These are phyloP conservation scores for Cyphomyrus plagiostoma DNA, from an alignment of 2,113 vertebrate species.

Conservation along the genomic window DNA sequence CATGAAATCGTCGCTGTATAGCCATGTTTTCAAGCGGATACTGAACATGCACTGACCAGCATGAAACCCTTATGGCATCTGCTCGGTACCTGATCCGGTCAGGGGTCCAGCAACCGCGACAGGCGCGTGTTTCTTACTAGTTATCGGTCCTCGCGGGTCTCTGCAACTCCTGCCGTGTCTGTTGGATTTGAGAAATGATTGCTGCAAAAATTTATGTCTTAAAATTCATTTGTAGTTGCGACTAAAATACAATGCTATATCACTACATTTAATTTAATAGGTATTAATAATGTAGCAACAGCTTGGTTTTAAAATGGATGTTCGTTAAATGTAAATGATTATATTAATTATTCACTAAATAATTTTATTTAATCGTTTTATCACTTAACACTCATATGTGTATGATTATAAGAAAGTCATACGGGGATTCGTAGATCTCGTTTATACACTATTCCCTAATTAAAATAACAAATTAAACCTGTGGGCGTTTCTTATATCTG, in stretches of 20 bases:
- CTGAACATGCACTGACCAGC: too few species aligned
- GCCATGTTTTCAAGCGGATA: slow-evolving; percentile 46
- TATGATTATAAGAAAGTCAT: background rate
- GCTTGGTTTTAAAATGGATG: background rate
- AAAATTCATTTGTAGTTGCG: background rate
- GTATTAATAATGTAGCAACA: background rate
- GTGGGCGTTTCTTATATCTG: background rate
- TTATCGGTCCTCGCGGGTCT: background rate
- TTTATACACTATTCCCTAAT: background rate
- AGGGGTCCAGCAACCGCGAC: background rate
- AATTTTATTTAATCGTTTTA: background rate
- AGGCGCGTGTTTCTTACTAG: background rate
- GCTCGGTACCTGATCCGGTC: background rate
- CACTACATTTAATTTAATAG: background rate
- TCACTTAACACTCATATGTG: background rate
- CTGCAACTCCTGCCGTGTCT: background rate
- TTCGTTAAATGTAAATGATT: background rate
- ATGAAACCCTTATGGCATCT: background rate
- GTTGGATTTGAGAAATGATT: background rate
- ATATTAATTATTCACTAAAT: background rate
- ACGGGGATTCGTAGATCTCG: background rate
- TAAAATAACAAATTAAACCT: background rate
- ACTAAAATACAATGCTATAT: background rate
- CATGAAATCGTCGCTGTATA: slow-evolving; percentile 44
- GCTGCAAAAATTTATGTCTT: background rate